Evolutionary conservation across 1,140 invertebrate species (phyloP), one percentile per base, ranked within the genome.

Genomic region (Ladona fulva): DNA sequence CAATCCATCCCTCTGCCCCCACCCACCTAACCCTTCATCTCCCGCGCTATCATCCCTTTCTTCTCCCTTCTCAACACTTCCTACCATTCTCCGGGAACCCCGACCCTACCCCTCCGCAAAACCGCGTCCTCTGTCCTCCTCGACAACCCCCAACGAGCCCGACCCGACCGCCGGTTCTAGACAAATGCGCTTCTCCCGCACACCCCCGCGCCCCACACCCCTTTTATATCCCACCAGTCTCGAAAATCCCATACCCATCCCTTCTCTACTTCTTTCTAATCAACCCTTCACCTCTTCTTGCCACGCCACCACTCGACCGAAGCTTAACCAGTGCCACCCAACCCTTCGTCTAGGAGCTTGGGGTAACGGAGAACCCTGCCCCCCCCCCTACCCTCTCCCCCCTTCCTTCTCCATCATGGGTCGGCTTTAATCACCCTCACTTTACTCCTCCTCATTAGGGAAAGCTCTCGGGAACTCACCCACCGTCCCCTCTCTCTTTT

Each of bases 361-460:
- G 52, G 52, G 52, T 66, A 66, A 66, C 52, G 1, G 52, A 66
- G 52, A 66, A 1, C 52, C 52, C 52, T 12, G 5, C 52, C 52
- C 16, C 3, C 52, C 44, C 44, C 19, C 44, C 44, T 52, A 10
- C 44, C 44, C 10, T 19, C 44, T 19, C 44, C 10, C 44, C 3
- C 52, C 52, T 16, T 12, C 14, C 52, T 19, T 19, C 52, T 22
- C 52, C 52, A 66, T 66, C 52, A 66, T 66, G 52, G 52, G 52
- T 66, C 52, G 3, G 52, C 52, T 66, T 66, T 66, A 66, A 66
- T 66, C 52, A 66, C 52, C 52, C 52, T 66, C 52, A 66, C 52
- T 66, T 66, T 66, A 66, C 52, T 66, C 12, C 52, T 66, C 52
- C 52, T 66, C 52, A 66, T 66, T 66, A 66, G 52, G 52, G 52